Base-by-base conservation (phyloP, 2,888 invertebrate species). In the Chaitophorus viminalis region DNA sequence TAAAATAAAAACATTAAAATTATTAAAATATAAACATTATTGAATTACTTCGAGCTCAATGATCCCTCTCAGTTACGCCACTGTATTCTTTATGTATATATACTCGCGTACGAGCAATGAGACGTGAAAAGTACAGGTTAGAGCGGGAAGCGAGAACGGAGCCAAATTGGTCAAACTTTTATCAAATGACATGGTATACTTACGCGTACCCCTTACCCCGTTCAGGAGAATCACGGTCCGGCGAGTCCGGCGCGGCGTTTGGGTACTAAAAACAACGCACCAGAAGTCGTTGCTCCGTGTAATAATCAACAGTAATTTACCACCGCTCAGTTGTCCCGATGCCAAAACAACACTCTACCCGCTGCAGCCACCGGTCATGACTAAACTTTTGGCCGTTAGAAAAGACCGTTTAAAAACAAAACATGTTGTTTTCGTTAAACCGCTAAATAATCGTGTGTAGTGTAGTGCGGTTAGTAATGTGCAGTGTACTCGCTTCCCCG, bases 241-340 rank as follows among this genome's bases (percentile, higher is more conserved):
- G 14, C 8, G 78, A 68, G 68, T 68, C 25, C 68, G 46, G 14
- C 68, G n/a, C 68, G 46, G 14, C 68, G n/a, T 68, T 29, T 29
- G 68, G 60, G 60, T 60, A 25, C 68, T 33, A 79, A 60, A 78
- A 79, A 79, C 78, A 79, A 65, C 25, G n/a, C n/a, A 6, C 25
- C 1, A 14, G n/a, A 78, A 60, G 25, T 60, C 54, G 78, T 54
- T 54, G 36, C 31, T 25, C 60, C 8, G 36, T 79, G 36, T 79
- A 65, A 60, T 33, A 79, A 60, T n/a, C 77, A 29, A 52, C 77
- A 52, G 31, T 52, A 78, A 78, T 78, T 46, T 46, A 14, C 46
- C 46, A 46, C 46, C 46, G 46, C 46, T 46, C 46, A 11, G 33
- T 39, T 39, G 78, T 78, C 25, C 33, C 78, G 54, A 33, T 78